Evolutionary conservation across 2,797 vertebrate genomes (phyloP), one percentile per base, ranked within the genome.

Genomic region (Microhierax caerulescens): DNA sequence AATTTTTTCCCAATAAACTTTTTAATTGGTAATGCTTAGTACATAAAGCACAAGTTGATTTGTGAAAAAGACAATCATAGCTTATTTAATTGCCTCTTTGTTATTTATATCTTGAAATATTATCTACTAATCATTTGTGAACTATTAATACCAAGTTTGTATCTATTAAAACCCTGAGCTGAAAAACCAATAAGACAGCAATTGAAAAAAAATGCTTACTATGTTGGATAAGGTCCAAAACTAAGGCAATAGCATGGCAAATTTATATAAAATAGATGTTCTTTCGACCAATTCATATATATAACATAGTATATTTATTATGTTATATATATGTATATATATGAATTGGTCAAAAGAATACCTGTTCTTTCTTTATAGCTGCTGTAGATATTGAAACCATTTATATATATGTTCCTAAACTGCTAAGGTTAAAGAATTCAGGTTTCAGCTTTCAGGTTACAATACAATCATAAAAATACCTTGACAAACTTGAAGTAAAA

Each of bases 101-200:
- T 96, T 98, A 95, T 97, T 97, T 96, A 94, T 93, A 64, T 95
- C 48, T 95, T 89, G 59, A 88, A 96, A 95, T 70, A 93, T 85
- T 70, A 94, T 95, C 85, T 94, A 97, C 97, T 97, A 96, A 98
- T 98, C 89, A 97, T 95, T 74, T 92, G 57, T 93, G 76, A 95
- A 72, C 78, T 97, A 96, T 97, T 97, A 93, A 96, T 96, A 89
- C 70, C 32, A 68, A 92, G 88, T 97, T 95, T 91, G 10, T 78
- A 95, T 93, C 92, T 85, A 95, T 97, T 98, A 93, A 95, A 97
- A 95, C 21, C 86, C 47, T 67, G 63, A 87, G 28, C 82, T 95
- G 81, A 73, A 95, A 79, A 97, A 56, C 1, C 47, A 92, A 65
- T 39, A 27, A 65, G 82, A 89, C 27, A 87, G 59, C 23, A 73